Conservation (phyloP, 2,797 vertebrate genomes). For the Semaprochilodus insignis region DNA sequence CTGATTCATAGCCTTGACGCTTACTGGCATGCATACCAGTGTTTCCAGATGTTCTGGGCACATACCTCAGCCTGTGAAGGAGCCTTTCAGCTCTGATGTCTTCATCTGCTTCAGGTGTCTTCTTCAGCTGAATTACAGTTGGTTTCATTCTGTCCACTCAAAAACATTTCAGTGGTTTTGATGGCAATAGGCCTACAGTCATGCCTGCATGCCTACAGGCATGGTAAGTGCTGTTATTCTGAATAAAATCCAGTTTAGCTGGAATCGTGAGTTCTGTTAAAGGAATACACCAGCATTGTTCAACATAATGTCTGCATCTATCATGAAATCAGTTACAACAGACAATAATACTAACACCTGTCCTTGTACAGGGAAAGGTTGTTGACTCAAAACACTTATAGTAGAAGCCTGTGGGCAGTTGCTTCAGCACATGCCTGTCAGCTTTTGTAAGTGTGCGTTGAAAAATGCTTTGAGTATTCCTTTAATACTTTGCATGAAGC, state of each 20-base stretch:
- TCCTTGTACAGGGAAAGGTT: background rate
- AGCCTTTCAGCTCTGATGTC: slow-evolving; percentile 13
- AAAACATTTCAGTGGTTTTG: background rate
- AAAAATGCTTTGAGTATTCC: background rate
- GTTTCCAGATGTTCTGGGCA: slow-evolving; percentile 17
- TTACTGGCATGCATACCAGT: background rate
- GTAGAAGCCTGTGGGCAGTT: background rate
- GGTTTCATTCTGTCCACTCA: background rate
- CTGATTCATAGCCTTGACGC: slow-evolving; percentile 70
- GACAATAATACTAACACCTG: background rate
- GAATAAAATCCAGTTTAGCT: background rate
- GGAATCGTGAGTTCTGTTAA: background rate
- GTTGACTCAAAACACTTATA: background rate
- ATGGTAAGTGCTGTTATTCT: background rate
- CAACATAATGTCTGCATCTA: background rate
- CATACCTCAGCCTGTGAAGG: slow-evolving; percentile 45
- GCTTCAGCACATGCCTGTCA: background rate
- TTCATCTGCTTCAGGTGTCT: slow-evolving; percentile 4
- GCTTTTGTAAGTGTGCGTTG: no score
- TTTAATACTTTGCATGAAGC: slow-evolving; percentile 1
- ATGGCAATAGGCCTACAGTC: background rate
- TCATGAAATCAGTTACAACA: background rate
- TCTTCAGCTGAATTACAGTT: background rate
- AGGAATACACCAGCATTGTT: background rate
- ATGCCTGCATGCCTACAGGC: no score